Base-by-base conservation (phyloP, 1,140 invertebrate genomes). In the Agrypnia vestita region DNA sequence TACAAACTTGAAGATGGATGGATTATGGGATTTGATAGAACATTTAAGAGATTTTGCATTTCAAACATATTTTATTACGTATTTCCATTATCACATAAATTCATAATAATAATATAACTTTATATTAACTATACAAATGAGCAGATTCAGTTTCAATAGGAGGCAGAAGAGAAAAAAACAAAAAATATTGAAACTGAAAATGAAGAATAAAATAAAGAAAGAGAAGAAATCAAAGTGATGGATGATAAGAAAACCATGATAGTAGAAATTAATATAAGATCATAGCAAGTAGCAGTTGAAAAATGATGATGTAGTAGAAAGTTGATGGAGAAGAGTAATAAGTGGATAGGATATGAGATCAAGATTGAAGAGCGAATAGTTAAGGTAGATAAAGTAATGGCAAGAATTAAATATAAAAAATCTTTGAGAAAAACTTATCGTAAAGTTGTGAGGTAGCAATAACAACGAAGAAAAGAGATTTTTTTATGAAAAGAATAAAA, bases 381-480 rank as follows among this genome's bases (percentile, higher is more conserved):
- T 35, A 49, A 10, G n/a, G 12, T 47, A 46, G 0, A 69, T 19
- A 71, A 71, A 47, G 67, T 25, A 71, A 51, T 71, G 67, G 67
- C 67, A 71, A 71, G 67, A 71, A 51, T 9, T 44, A 67, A 43
- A 64, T n/a, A n/a, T n/a, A n/a, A n/a, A n/a, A n/a, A n/a, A n/a
- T n/a, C n/a, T n/a, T n/a, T 35, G 1, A 35, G 25, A 35, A 1
- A 35, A 35, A 35, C 25, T 35, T 35, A 35, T 35, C 25, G 25
- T 35, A 35, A 35, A 35, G 6, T 35, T 3, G n/a, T n/a, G 25
- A 35, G 25, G 25, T 35, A 35, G 6, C 25, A 6, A 35, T 35
- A 1, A 35, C 1, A 3, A n/a, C n/a, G n/a, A 35, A 6, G 25
- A 3, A 35, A 1, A 35, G 25, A 35, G 25, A 3, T 35, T 35